Percentiles rank a stretch among this genome's conserved stretches.
phyloP scores from a whole-genome alignment of 2,888 invertebrate species.

The Parnassius smintheus region DNA sequence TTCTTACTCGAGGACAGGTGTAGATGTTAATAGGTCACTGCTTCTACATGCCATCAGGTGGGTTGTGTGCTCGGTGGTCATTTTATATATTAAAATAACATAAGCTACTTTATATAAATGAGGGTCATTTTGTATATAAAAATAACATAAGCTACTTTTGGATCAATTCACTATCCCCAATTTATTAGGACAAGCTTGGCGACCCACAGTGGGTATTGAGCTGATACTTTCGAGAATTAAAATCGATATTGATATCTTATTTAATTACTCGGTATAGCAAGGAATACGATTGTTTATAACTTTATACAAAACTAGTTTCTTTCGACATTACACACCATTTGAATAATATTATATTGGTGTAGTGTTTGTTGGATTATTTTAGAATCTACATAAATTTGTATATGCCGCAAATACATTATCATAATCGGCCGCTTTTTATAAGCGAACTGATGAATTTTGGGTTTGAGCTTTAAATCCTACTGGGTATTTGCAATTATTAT shows the following conservation, averaged over 20 bases:
- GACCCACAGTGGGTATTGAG: conserved; percentile 1
- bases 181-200: background rate
- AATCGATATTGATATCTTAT: conserved; percentile 18
- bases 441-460: too few species aligned
- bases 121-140: background rate
- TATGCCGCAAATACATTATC: too few species aligned
- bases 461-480: background rate
- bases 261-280: conserved; percentile 12
- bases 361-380: too few species aligned
- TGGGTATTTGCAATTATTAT: background rate
- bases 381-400: too few species aligned
- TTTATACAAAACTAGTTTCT: background rate
- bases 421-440: too few species aligned
- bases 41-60: too few species aligned
- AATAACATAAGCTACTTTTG: background rate
- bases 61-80: too few species aligned
- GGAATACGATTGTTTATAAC: background rate
- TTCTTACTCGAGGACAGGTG: too few species aligned
- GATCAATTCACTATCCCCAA: background rate
- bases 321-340: too few species aligned
- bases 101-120: too few species aligned
- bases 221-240: conserved; percentile 17
- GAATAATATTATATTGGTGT: too few species aligned
- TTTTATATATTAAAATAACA: background rate
- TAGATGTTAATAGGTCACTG: too few species aligned